A percentile compares a stretch with the other conserved stretches of the same genome.
These are phyloP conservation scores for Chrysomela aeneicollis DNA, from an alignment of 2,888 invertebrate genomes.

Conservation along the genomic window DNA sequence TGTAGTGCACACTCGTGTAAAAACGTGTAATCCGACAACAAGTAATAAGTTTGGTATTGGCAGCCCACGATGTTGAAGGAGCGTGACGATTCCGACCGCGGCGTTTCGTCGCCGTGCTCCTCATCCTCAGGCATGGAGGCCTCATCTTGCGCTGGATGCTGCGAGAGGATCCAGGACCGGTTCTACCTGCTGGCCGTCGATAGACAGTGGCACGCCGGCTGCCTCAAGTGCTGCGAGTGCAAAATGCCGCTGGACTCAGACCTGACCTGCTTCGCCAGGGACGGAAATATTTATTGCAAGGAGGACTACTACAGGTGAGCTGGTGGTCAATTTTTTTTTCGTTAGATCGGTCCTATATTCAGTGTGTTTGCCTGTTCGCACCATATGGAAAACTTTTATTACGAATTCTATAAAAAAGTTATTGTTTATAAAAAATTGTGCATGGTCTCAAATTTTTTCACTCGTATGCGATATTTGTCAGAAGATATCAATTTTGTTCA, in stretches of 20 bases:
- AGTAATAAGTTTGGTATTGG: no score
- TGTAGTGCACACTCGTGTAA: no score
- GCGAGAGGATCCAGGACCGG: conserved; percentile 67
- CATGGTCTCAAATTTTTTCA: no score
- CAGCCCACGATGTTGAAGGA: conserved; percentile 73
- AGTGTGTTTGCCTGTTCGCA: no score
- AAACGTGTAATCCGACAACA: no score
- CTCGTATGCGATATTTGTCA: no score
- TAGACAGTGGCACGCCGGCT: conserved; percentile 88
- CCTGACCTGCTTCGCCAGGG: conserved; percentile 87
- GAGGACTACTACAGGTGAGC: conserved; percentile 91
- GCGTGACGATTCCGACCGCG: conserved; percentile 68
- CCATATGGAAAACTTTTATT: no score
- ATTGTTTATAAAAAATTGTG: no score
- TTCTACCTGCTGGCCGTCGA: conserved; percentile 85
- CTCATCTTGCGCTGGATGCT: conserved; percentile 69
- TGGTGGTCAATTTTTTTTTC: not conserved
- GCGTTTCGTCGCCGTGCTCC: conserved; percentile 60
- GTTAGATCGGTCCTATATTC: no score
- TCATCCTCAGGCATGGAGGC: conserved; percentile 56
- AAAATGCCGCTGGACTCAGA: conserved; percentile 84
- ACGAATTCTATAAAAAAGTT: no score
- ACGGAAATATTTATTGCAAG: conserved; percentile 92
- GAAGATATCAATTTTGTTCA: no score
- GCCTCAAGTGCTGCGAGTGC: conserved; percentile 86